Evolutionary conservation across 2,113 vertebrate species (phyloP).

Genomic region (Chrysochloris asiatica): DNA sequence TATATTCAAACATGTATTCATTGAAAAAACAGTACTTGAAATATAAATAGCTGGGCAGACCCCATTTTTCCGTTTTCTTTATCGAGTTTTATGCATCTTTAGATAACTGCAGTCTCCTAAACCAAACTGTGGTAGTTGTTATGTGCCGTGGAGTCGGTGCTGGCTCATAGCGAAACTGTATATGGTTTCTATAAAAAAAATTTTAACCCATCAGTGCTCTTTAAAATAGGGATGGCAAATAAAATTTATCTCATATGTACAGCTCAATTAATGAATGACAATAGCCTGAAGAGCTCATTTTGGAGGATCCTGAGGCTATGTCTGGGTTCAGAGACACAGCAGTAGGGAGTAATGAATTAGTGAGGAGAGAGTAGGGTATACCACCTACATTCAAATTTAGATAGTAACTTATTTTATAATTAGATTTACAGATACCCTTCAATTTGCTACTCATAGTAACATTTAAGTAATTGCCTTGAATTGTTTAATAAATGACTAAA

Average conservation of each 20-base stretch:
- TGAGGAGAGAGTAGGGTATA: background rate
- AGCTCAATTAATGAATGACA: background rate
- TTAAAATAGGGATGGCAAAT: background rate
- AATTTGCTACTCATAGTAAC: background rate
- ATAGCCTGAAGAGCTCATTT: fast-evolving
- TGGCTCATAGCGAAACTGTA: too few relatives aligned
- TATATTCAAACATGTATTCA: background rate
- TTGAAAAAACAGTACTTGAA: background rate
- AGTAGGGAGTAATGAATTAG: background rate
- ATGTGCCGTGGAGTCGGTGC: too few relatives aligned
- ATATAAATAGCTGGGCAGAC: too few relatives aligned
- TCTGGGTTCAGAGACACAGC: background rate
- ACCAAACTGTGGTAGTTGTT: too few relatives aligned
- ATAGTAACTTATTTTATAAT: background rate
- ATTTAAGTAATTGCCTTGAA: background rate
- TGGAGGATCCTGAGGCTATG: background rate
- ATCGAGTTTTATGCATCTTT: background rate
- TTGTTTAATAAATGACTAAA: background rate
- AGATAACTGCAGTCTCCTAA: too few relatives aligned
- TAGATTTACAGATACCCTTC: background rate
- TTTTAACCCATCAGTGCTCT: too few relatives aligned
- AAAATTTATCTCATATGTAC: background rate
- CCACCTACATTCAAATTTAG: background rate
- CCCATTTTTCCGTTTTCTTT: background rate
- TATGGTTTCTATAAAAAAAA: too few relatives aligned